Conservation (phyloP, 2,797 vertebrate genomes). For the Monodelphis domestica region DNA sequence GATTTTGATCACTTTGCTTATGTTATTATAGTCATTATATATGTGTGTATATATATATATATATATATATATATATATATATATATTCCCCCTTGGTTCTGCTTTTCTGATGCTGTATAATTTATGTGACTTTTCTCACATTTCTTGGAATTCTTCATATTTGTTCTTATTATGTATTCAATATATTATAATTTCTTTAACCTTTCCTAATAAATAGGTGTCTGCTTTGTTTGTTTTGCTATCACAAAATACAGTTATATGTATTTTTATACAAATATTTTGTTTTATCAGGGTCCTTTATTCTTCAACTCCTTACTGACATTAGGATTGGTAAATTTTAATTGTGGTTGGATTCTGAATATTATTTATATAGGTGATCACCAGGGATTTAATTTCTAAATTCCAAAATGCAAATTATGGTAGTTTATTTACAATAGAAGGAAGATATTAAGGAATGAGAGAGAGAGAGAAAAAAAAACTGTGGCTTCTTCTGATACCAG, state of each 20-base stretch:
- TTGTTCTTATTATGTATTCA: neutral
- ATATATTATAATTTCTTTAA: neutral
- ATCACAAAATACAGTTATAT: neutral
- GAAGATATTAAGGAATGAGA: no score
- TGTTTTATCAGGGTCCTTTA: neutral
- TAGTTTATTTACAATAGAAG: no score
- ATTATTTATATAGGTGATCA: no score
- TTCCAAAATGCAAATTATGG: no score
- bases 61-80: no score
- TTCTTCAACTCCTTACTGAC: neutral
- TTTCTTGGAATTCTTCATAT: neutral
- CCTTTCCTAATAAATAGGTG: neutral
- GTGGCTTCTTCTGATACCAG: no score
- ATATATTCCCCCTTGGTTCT: neutral
- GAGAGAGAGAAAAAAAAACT: no score
- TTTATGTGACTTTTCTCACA: neutral
- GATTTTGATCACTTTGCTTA: neutral
- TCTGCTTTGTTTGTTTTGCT: neutral
- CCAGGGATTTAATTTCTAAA: no score
- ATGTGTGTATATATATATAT: no score
- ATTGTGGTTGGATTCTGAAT: no score
- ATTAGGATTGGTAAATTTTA: no score
- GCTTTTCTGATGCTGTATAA: neutral
- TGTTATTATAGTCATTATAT: neutral
- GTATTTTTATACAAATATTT: neutral